Percentiles rank a stretch among this genome's conserved stretches.
Evolutionary conservation across 2,113 vertebrate genomes (phyloP).

Genomic region (Cyprinodon tularosa): DNA sequence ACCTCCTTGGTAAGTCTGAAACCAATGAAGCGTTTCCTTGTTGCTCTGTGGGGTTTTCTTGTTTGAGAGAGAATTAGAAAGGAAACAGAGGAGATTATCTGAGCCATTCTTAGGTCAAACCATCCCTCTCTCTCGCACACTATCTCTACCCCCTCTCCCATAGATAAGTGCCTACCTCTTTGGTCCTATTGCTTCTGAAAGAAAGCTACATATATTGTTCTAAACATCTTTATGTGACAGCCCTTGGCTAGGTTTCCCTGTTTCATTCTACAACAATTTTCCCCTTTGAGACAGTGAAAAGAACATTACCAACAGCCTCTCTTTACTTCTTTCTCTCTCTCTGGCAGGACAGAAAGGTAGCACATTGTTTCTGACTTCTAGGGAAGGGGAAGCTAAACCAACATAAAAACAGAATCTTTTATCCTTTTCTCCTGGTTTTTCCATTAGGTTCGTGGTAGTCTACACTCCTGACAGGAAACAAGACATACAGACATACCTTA

Average conservation of each 20-base stretch:
- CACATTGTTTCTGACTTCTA: conserved; percentile 12
- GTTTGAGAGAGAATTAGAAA: conserved; percentile 7
- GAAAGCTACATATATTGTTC: conserved; percentile 24
- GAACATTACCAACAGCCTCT: conserved; percentile 16
- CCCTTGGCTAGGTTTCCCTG: conserved; percentile 9
- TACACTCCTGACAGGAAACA: too few species aligned
- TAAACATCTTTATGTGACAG: conserved; percentile 9
- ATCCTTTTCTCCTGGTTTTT: neutral
- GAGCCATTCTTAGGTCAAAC: conserved; percentile 19
- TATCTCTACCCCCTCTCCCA: neutral
- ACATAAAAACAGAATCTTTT: neutral
- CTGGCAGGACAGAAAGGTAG: conserved; percentile 4
- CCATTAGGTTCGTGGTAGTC: too few species aligned
- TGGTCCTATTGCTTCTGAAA: conserved; percentile 15
- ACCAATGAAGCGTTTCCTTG: conserved; percentile 24
- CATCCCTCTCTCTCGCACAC: neutral
- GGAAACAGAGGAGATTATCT: conserved; percentile 40
- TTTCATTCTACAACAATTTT: conserved; percentile 18
- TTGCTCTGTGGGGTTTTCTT: conserved; percentile 18
- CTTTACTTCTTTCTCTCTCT: neutral
- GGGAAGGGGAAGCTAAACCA: conserved; percentile 8
- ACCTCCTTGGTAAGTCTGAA: conserved; percentile 45
- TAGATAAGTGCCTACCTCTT: conserved; percentile 17
- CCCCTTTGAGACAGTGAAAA: conserved; percentile 13
- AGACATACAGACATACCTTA: too few species aligned